A percentile compares a stretch with the other conserved stretches of the same genome.
Conservation (phyloP, 2,113 vertebrate genomes). For the Neogale vison region DNA sequence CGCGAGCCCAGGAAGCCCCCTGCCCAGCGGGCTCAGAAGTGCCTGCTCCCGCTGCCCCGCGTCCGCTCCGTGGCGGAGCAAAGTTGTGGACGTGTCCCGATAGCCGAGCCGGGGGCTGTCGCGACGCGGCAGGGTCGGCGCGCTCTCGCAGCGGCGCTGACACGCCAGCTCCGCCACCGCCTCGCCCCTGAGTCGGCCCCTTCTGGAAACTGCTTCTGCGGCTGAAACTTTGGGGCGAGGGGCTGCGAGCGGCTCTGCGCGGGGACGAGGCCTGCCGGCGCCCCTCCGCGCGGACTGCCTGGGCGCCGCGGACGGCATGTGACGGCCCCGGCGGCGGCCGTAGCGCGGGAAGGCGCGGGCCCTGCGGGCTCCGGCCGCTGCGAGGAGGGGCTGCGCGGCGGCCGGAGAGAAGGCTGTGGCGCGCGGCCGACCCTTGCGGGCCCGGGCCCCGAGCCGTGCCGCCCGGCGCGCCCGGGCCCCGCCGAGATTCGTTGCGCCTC, state of each 20-base stretch:
- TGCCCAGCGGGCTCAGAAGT: background rate
- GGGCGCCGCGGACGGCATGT: constrained; percentile 56
- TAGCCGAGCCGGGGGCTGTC: background rate
- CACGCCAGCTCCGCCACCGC: background rate
- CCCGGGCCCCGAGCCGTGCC: constrained; percentile 68
- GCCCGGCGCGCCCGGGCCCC: constrained; percentile 68
- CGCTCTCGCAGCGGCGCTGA: background rate
- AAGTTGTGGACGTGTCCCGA: constrained; percentile 74
- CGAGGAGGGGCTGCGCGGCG: background rate
- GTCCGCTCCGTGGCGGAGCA: background rate
- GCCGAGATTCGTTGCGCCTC: constrained; percentile 52
- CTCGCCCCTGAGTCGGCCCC: background rate
- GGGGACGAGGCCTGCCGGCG: constrained; percentile 50
- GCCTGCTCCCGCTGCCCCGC: background rate
- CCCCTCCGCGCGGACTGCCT: background rate
- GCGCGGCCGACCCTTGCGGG: constrained; percentile 65
- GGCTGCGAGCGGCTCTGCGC: background rate
- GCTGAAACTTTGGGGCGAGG: constrained; percentile 59
- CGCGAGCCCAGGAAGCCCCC: background rate
- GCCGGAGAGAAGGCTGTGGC: constrained; percentile 41
- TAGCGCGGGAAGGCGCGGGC: constrained; percentile 64
- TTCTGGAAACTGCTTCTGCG: constrained; percentile 50
- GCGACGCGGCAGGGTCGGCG: background rate
- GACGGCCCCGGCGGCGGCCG: constrained; percentile 51
- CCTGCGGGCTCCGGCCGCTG: constrained; percentile 19